These are phyloP conservation scores for Bryconaethiops microstoma DNA, from an alignment of 2,797 vertebrate genomes.

Conservation along the genomic window DNA sequence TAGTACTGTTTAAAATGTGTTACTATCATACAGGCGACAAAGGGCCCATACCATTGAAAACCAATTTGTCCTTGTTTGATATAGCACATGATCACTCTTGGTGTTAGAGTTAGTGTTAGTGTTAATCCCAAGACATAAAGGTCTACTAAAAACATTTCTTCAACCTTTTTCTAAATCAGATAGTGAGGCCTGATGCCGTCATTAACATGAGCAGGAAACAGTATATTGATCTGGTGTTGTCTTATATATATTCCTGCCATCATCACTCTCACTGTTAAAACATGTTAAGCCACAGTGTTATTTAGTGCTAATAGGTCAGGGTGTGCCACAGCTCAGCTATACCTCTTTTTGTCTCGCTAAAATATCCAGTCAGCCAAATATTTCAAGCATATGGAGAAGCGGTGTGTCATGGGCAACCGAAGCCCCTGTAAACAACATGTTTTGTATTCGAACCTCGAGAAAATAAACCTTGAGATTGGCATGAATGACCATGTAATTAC, in stretches of 20 bases:
- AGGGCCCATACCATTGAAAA: no score
- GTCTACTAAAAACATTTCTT: no score
- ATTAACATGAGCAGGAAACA: constrained; percentile 41
- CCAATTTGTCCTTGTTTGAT: no score
- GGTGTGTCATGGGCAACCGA: neutral
- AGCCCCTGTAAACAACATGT: constrained; percentile 11
- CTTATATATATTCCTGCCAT: constrained; percentile 40
- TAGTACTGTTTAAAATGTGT: neutral
- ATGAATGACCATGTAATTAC: constrained; percentile 42
- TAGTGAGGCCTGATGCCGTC: constrained; percentile 28
- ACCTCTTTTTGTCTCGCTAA: neutral
- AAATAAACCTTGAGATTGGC: constrained; percentile 25
- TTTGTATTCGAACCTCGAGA: neutral
- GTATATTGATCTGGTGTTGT: constrained; percentile 44
- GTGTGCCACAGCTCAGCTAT: neutral
- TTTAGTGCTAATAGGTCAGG: neutral
- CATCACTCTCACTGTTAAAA: constrained; percentile 42
- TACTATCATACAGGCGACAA: no score
- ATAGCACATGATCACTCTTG: no score
- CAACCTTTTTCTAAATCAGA: constrained; percentile 9
- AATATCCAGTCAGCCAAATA: constrained; percentile 17
- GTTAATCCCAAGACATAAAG: no score
- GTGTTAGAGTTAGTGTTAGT: no score
- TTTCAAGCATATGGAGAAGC: constrained; percentile 3
- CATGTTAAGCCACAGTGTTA: constrained; percentile 32